These are phyloP conservation scores for Campoplex nolae DNA, from an alignment of 2,888 invertebrate species.

Conservation along the genomic window DNA sequence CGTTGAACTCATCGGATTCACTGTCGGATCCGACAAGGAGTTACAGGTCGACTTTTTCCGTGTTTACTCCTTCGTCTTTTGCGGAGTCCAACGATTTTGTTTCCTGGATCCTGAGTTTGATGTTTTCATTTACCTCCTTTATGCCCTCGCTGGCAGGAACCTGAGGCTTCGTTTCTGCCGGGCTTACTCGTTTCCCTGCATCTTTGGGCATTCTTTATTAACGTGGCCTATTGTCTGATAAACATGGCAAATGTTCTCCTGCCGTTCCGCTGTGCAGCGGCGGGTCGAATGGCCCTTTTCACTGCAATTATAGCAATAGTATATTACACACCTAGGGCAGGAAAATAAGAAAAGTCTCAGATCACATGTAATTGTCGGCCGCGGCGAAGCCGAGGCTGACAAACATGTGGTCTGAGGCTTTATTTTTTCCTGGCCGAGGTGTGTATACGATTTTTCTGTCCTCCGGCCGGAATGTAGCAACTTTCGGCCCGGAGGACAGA, in stretches of 20 bases:
- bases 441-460: too few species aligned
- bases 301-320: constrained; percentile 35
- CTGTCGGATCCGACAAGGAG: neutral
- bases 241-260: constrained; percentile 14
- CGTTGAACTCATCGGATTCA: neutral
- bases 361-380: too few species aligned
- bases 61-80: neutral
- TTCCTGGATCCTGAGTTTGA: neutral
- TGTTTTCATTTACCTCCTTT: neutral
- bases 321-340: too few species aligned
- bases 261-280: constrained; percentile 2
- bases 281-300: constrained; percentile 23
- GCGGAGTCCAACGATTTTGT: neutral
- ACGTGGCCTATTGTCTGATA: constrained; percentile 44
- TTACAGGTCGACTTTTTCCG: neutral
- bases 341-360: too few species aligned
- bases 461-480: too few species aligned
- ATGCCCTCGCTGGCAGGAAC: constrained; percentile 26
- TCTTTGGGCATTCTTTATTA: constrained; percentile 49
- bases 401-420: too few species aligned
- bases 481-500: too few species aligned
- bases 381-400: too few species aligned
- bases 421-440: too few species aligned
- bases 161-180: constrained; percentile 53
- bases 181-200: constrained; percentile 62